Evolutionary conservation across 2,113 vertebrate species (phyloP).

Genomic region (Donacobius atricapilla): DNA sequence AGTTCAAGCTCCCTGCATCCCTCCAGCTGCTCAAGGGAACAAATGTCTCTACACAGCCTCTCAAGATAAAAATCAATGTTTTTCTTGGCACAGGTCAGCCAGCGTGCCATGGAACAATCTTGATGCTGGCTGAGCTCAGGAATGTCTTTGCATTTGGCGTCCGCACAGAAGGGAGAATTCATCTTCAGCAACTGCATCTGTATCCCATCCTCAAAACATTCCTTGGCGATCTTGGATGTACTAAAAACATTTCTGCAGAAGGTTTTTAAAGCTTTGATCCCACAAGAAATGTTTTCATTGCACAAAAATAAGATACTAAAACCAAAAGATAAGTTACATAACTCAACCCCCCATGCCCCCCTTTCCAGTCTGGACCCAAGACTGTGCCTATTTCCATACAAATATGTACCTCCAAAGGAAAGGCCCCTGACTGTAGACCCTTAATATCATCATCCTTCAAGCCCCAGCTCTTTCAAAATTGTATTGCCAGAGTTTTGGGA

Average conservation of each 20-base stretch:
- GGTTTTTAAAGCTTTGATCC: not conserved
- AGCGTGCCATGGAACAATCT: fast-evolving
- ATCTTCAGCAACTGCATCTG: not conserved
- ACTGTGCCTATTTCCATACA: not conserved
- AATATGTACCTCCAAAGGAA: not conserved
- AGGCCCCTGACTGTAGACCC: not conserved
- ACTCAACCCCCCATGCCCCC: not conserved
- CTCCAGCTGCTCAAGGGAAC: not conserved
- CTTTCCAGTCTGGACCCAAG: not conserved
- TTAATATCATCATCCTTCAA: not conserved
- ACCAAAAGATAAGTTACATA: not conserved
- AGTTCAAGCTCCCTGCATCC: not conserved
- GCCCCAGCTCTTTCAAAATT: not conserved
- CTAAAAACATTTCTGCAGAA: not conserved
- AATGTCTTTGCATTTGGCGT: not conserved
- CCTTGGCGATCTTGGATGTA: not conserved
- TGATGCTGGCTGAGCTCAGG: not conserved
- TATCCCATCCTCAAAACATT: not conserved
- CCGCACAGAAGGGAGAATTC: not conserved
- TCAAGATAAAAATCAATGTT: not conserved
- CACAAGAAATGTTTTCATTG: not conserved
- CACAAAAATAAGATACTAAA: not conserved
- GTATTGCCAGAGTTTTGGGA: not conserved
- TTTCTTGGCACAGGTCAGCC: not conserved
- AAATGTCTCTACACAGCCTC: not conserved